phyloP scores from a whole-genome alignment of 2,888 invertebrate species.

The Drosophila mayaguana region DNA sequence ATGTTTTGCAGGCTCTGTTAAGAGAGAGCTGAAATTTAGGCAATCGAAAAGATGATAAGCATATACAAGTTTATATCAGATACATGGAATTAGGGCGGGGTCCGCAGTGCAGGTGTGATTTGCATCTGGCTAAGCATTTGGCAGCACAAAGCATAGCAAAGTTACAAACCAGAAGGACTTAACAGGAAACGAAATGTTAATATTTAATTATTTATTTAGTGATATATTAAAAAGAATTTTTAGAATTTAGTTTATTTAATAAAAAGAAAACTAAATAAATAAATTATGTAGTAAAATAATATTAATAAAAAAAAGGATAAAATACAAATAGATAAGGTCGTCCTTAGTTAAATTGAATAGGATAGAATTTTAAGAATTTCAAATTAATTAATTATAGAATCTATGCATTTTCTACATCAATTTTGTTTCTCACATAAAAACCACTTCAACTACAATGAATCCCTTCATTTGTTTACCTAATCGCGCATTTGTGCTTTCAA shows the following conservation, averaged over 20 bases:
- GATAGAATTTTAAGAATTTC: too few species aligned
- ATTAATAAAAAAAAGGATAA: too few species aligned
- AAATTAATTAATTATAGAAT: neutral
- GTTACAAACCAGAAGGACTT: neutral
- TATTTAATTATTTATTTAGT: too few species aligned
- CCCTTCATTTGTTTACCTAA: conserved; percentile 4
- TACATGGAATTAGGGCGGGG: rapidly evolving
- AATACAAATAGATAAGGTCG: too few species aligned
- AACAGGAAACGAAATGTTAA: neutral
- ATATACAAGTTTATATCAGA: neutral
- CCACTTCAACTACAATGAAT: neutral
- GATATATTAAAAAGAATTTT: neutral
- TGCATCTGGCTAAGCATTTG: neutral
- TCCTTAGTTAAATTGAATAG: too few species aligned
- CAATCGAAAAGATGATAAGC: neutral
- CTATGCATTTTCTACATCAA: neutral
- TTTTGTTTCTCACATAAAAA: neutral
- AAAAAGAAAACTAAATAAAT: too few species aligned
- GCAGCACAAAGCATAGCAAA: neutral
- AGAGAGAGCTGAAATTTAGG: neutral
- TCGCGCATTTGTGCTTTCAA: conserved; percentile 1
- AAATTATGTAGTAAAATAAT: too few species aligned
- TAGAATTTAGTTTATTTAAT: too few species aligned
- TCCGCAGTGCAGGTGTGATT: too few species aligned
- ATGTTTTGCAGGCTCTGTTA: neutral